Evolutionary conservation across 2,113 vertebrate genomes (phyloP), one percentile per base, ranked within the genome.

Genomic region (Esox niger): DNA sequence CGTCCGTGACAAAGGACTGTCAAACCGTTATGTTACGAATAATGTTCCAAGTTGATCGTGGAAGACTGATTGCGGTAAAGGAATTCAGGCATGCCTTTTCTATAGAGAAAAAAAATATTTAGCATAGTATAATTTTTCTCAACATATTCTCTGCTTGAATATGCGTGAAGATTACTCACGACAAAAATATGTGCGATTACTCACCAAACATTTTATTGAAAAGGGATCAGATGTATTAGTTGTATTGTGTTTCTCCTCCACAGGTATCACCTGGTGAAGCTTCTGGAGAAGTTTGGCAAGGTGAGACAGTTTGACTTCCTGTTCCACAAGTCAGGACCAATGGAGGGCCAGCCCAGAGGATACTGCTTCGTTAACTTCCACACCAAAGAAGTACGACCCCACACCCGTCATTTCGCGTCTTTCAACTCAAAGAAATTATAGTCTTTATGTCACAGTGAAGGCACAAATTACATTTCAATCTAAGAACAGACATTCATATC

Each of bases 341-440:
- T 99, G 87, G 97, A 99, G 79, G 97, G 96, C 20, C 97, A 98
- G 72, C 97, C 97, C 0, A 90, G 97, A 62, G 96, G 97, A 55
- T 99, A 98, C 91, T 99, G 97, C 78, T 99, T 99, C 26, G 97
- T 99, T 77, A 99, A 99, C 90, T 99, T 98, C 79, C 95, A 94
- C 88, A 98, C 96, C 73, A 98, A 97, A 82, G 94, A 95, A 93
- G 97, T 61, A 35, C 31, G 20, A 17, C 58, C 31, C 30, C 21
- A 54, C n/a, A 21, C 47, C n/a, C n/a, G 21, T 2, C n/a, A 52
- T 52, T 52, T 52, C 35, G 15, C 47, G 8, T 52, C 47, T 43
- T 43, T 43, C 35, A 54, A 7, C 8, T 43, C 35, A 10, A 43
- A n/a, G n/a, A 56, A 11, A 27, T 9, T 9, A 25, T 17, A 4